A percentile compares a stretch with the other conserved stretches of the same genome.
These are phyloP conservation scores for Cheilosia scutellata DNA, from an alignment of 2,888 invertebrate genomes.

Conservation along the genomic window DNA sequence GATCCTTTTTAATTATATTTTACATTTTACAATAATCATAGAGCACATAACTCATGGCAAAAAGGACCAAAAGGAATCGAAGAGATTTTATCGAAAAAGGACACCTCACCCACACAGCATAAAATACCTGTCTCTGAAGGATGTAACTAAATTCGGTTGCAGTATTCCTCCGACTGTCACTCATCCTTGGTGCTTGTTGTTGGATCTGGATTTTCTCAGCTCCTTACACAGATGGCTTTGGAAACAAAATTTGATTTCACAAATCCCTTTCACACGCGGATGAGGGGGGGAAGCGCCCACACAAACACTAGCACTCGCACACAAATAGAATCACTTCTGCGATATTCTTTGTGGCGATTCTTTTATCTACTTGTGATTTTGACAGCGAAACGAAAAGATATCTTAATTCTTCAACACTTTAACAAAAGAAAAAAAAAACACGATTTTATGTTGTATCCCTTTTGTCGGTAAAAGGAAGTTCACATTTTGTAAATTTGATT, in stretches of 20 bases:
- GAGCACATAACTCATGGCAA: constrained; percentile 20
- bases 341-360: constrained; percentile 30
- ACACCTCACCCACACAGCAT: neutral
- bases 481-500: constrained; percentile 54
- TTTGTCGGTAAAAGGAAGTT: constrained; percentile 35
- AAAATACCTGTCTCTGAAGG: constrained; percentile 83
- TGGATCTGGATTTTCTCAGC: constrained; percentile 24
- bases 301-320: constrained; percentile 12
- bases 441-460: constrained; percentile 9
- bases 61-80: constrained; percentile 1
- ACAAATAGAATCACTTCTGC: constrained; percentile 35
- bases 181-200: constrained; percentile 78
- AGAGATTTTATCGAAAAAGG: neutral
- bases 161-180: constrained; percentile 82
- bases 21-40: constrained; percentile 13
- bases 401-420: constrained; percentile 22
- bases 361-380: constrained; percentile 34
- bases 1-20: constrained; percentile 23
- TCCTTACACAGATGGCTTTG: constrained; percentile 27
- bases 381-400: constrained; percentile 10
- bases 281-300: neutral
- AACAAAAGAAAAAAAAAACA: neutral
- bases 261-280: constrained; percentile 27
- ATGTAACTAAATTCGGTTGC: constrained; percentile 84
- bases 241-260: constrained; percentile 37